These are phyloP conservation scores for Byasa hedistus DNA, from an alignment of 2,888 invertebrate species.

Conservation along the genomic window DNA sequence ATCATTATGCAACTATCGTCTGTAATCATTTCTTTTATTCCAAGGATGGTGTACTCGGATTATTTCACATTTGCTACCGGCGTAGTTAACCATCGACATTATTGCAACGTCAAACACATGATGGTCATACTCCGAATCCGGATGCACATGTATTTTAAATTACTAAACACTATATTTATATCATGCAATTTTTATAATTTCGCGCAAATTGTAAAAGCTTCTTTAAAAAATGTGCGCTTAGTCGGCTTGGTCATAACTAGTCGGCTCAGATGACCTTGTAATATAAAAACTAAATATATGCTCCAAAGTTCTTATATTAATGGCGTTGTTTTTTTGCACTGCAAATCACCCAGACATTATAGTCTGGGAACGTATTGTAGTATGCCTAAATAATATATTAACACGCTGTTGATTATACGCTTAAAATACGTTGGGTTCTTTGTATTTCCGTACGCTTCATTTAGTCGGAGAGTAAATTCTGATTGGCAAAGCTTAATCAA, in stretches of 20 bases:
- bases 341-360: not conserved
- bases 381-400: slow-evolving; percentile 16
- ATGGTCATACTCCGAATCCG: not conserved
- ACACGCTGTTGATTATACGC: slow-evolving; percentile 8
- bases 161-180: not conserved
- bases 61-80: not conserved
- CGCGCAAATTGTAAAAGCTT: slow-evolving; percentile 52
- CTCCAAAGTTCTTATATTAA: slow-evolving; percentile 3
- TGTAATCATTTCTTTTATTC: not conserved
- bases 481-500: not conserved
- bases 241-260: slow-evolving; percentile 68
- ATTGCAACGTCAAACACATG: not conserved
- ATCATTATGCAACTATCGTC: slow-evolving; percentile 1
- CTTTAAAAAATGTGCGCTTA: slow-evolving; percentile 51
- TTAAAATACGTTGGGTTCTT: slow-evolving; percentile 7
- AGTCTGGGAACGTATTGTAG: slow-evolving; percentile 7
- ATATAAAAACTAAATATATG: slow-evolving; percentile 7
- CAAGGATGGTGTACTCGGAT: not conserved
- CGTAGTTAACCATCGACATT: not conserved
- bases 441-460: not conserved
- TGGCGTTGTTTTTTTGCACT: slow-evolving; percentile 15
- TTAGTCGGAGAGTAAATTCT: not conserved
- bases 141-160: no score
- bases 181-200: slow-evolving; percentile 23
- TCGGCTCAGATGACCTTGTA: slow-evolving; percentile 46